Base-by-base conservation (phyloP, 1,140 invertebrate genomes). In the Zophobas atratus region DNA sequence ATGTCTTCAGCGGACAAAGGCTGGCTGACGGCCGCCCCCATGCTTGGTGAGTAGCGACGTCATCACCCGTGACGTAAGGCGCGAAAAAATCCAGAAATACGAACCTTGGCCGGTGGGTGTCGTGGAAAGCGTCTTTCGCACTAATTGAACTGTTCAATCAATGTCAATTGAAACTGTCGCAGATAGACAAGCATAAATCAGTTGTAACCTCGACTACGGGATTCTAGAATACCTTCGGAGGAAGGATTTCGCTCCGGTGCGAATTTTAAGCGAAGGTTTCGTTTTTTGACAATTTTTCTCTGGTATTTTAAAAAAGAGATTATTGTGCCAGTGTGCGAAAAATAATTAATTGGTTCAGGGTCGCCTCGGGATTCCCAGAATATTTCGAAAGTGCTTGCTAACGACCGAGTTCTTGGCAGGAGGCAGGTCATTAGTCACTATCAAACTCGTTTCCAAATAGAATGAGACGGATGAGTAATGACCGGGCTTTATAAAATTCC, bases 1-100 rank as follows among this genome's bases (percentile, higher is more conserved):
- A 94, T 94, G 92, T 91, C 91, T n/a, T 94, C 93, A 0, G 87
- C 89, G 0, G 89, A 93, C 81, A 94, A 94, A 84, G 93, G 93
- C 32, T 92, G 92, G 89, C 88, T 94, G 1, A 93, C 92, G 1
- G 93, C 93, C 8, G 89, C 92, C n/a, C 92, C 93, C 81, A 93
- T 94, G 92, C 87, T 94, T 78, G 92, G 92, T 93, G 85, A 89
- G 86, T 82, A 56, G n/a, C 2, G 4, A 20, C 49, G 6, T 3
- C 43, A 3, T 6, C 5, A 53, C 20, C 20, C 2, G 20, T n/a
- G 49, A 53, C 2, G 20, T 2, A n/a, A 53, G 2, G 35, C 33
- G 55, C 33, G 33, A 57, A 53, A 60, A 60, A 41, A 32, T 67
- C 60, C n/a, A 67, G 60, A 67, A n/a, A 41, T 8, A 43, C 36